Percentiles rank a stretch among this genome's conserved stretches.
Evolutionary conservation across 2,797 vertebrate genomes (phyloP).

Genomic region (Notamacropus eugenii): DNA sequence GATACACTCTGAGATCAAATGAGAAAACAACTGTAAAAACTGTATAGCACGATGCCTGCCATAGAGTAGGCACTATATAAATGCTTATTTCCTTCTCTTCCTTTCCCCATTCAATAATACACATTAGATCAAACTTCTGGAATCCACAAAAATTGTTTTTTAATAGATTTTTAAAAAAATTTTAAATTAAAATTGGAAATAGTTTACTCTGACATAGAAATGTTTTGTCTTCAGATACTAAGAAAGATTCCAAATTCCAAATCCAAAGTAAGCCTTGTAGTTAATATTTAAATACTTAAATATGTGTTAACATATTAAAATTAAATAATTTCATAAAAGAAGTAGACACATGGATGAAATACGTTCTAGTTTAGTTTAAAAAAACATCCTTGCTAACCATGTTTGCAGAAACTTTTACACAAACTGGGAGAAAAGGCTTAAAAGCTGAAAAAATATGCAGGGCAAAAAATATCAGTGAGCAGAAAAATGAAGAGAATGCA

Average conservation of each 20-base stretch:
- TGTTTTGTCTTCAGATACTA: neutral
- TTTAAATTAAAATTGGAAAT: slow-evolving; percentile 53
- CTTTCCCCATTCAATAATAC: neutral
- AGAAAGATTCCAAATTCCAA: slow-evolving; percentile 43
- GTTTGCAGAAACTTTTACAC: slow-evolving; percentile 50
- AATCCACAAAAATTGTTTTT: neutral
- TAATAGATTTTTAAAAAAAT: slow-evolving; percentile 49
- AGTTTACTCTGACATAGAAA: slow-evolving; percentile 36
- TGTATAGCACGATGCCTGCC: neutral
- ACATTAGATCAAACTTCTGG: neutral
- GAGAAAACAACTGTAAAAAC: neutral
- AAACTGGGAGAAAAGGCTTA: slow-evolving; percentile 49
- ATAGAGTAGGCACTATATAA: neutral
- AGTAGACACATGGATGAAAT: slow-evolving; percentile 47
- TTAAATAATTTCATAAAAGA: slow-evolving; percentile 32
- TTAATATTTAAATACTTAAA: slow-evolving; percentile 50
- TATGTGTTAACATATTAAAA: neutral
- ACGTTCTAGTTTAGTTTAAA: slow-evolving; percentile 8
- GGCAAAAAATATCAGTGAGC: slow-evolving; percentile 74
- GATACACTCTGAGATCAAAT: neutral
- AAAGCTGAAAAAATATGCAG: slow-evolving; percentile 64
- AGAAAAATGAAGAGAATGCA: slow-evolving; percentile 77
- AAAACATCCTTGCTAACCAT: slow-evolving; percentile 3
- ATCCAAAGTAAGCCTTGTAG: slow-evolving; percentile 57
- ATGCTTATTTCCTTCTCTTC: neutral